Conservation (phyloP, 2,888 invertebrate species). For the Neoitamus cyanurus region DNA sequence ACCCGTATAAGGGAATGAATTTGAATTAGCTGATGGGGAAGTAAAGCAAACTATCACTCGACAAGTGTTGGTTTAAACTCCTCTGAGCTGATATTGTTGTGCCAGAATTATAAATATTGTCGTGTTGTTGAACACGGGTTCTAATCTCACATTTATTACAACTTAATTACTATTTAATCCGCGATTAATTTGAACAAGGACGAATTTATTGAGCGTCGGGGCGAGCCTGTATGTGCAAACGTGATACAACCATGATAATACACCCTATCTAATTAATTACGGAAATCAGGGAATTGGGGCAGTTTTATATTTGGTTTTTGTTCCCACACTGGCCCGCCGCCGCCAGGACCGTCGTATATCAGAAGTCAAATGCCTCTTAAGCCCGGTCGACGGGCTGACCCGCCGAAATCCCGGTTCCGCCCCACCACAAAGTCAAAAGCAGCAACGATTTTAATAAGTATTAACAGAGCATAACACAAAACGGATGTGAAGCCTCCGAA, state of each 20-base stretch:
- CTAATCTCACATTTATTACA: not conserved
- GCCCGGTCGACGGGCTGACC: not conserved
- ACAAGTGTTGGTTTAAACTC: not conserved
- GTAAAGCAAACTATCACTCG: not conserved
- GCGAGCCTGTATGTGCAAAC: not conserved
- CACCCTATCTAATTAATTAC: not conserved
- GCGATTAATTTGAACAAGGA: not conserved
- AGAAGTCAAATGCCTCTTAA: not conserved
- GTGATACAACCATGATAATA: not conserved
- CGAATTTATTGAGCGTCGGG: not conserved
- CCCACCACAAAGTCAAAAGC: not conserved
- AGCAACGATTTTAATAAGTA: slow-evolving; percentile 20
- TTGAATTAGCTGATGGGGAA: not conserved
- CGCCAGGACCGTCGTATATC: not conserved
- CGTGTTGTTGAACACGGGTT: not conserved
- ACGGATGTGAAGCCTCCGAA: slow-evolving; percentile 8
- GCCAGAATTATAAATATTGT: not conserved
- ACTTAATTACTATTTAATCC: not conserved
- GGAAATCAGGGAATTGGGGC: not conserved
- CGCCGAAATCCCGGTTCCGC: not conserved
- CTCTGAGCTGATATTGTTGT: not conserved
- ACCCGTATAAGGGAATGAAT: not conserved
- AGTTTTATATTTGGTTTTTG: not conserved
- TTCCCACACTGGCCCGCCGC: not conserved
- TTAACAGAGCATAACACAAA: slow-evolving; percentile 25